Percentiles rank a stretch among this genome's conserved stretches.
Evolutionary conservation across 1,140 invertebrate species (phyloP).

Genomic region (Drosophila varians): DNA sequence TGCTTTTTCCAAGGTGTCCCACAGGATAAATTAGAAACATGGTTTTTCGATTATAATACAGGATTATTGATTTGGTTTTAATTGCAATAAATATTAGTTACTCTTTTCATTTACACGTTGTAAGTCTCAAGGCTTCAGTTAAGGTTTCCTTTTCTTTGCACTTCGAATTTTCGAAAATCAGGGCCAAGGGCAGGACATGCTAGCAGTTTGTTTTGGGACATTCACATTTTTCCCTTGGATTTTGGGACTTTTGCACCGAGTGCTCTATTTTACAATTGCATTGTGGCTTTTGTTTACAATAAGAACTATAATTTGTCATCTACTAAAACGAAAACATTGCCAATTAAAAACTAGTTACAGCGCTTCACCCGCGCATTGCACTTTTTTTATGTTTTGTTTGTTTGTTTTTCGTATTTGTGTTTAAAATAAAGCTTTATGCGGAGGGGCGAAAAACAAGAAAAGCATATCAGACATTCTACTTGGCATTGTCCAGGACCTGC

Average conservation of each 20-base stretch:
- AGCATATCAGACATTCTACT: conserved; percentile 37
- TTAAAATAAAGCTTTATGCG: conserved; percentile 35
- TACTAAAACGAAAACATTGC: conserved; percentile 65
- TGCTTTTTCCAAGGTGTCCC: too few species aligned
- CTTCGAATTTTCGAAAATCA: conserved; percentile 48
- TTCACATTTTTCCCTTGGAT: background rate
- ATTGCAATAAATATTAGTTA: conserved; percentile 78
- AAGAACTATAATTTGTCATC: conserved; percentile 40
- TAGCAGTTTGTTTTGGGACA: conserved; percentile 4
- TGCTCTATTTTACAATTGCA: conserved; percentile 66
- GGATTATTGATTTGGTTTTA: conserved; percentile 66
- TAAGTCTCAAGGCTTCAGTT: conserved; percentile 72
- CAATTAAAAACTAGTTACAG: conserved; percentile 53
- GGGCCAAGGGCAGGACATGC: background rate
- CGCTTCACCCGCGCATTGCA: conserved; percentile 45
- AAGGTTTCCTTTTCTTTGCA: conserved; percentile 37
- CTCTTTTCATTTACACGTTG: conserved; percentile 61
- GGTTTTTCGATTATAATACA: conserved; percentile 65
- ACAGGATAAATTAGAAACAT: background rate
- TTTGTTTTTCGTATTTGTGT: conserved; percentile 9
- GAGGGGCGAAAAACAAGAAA: conserved; percentile 5
- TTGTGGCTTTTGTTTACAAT: conserved; percentile 24
- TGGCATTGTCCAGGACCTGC: conserved; percentile 71
- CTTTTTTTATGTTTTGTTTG: conserved; percentile 1
- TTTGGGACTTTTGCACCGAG: conserved; percentile 14